Evolutionary conservation across 2,797 vertebrate species (phyloP).

Genomic region (Chloroceryle amazona): DNA sequence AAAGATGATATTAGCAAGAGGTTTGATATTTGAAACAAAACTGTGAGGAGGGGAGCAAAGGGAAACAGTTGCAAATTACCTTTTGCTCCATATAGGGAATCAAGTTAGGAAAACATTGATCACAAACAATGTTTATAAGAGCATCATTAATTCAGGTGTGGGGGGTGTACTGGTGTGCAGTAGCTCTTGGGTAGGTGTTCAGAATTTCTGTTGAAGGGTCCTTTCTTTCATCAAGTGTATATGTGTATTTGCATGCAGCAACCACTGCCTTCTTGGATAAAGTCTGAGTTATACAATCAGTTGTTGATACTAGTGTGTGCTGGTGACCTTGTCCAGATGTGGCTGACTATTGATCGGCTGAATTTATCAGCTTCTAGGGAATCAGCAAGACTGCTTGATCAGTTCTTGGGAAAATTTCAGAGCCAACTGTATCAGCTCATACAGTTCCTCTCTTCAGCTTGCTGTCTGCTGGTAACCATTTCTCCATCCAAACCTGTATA

Average conservation of each 20-base stretch:
- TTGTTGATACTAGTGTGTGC: not conserved
- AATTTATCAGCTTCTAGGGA: not conserved
- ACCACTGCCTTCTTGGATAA: not conserved
- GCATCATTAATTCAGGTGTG: not conserved
- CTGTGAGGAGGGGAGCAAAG: not conserved
- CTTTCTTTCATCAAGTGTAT: not conserved
- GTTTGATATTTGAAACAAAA: not conserved
- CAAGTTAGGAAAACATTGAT: not conserved
- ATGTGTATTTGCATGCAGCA: not conserved
- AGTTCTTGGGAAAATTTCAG: not conserved
- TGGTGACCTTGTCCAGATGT: not conserved
- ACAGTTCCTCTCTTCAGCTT: not conserved
- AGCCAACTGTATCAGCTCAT: rapidly evolving
- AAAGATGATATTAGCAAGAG: not conserved
- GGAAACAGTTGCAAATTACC: not conserved
- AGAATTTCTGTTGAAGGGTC: not conserved
- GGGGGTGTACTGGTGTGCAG: not conserved
- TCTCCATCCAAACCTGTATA: not conserved
- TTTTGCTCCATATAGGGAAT: not conserved
- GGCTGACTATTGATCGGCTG: not conserved
- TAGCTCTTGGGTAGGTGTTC: not conserved
- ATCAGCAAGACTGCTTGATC: not conserved
- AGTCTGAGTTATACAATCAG: not conserved
- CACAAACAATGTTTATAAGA: not conserved
- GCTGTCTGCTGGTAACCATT: not conserved